These are phyloP conservation scores for Anhinga rufa DNA, from an alignment of 2,113 vertebrate species.

Conservation along the genomic window DNA sequence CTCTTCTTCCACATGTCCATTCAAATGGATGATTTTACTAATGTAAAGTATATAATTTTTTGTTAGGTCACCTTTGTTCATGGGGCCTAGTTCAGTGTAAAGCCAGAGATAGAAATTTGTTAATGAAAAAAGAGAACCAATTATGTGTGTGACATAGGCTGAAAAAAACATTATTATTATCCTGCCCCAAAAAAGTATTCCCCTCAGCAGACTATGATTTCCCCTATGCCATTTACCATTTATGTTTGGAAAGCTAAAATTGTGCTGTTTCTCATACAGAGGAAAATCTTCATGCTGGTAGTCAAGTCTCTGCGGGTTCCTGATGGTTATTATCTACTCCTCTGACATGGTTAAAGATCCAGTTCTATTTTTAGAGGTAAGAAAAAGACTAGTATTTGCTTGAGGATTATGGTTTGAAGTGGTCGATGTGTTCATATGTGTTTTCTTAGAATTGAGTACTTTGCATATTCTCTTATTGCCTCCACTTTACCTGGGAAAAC, in stretches of 20 bases:
- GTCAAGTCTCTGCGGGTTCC: background rate
- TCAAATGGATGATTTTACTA: background rate
- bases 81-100: background rate
- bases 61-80: background rate
- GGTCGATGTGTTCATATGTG: background rate
- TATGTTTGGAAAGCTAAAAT: background rate
- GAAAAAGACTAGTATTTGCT: background rate
- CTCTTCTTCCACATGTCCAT: background rate
- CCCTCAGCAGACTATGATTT: background rate
- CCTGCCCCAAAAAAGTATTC: background rate
- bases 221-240: background rate
- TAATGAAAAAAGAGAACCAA: background rate
- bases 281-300: background rate
- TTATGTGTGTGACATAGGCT: background rate
- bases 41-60: background rate
- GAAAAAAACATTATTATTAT: background rate
- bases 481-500: background rate
- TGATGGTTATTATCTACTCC: background rate
- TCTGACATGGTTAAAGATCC: background rate
- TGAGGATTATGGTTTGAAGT: background rate
- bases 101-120: background rate
- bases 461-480: background rate
- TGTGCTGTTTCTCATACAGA: background rate
- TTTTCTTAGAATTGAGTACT: background rate
- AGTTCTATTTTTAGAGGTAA: slow-evolving; percentile 5